Evolutionary conservation across 2,888 invertebrate genomes (phyloP), one percentile per base, ranked within the genome.

Genomic region (Ochropleura plecta): DNA sequence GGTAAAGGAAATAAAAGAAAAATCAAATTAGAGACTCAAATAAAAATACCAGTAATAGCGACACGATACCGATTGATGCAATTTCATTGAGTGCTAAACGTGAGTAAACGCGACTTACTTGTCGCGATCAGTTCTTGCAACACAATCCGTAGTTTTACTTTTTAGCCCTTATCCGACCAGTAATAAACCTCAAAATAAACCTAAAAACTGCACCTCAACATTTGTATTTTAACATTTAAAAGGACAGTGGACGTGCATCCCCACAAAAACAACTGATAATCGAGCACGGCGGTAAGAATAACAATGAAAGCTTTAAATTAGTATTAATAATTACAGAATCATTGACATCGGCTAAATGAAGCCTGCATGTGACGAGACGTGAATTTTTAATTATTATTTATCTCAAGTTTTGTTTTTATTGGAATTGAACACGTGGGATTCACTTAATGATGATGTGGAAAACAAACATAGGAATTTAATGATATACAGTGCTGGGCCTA

Each of bases 11-110:
- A 91, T 89, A 90, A 92, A 92, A 89, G 87, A 88, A 91, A 93
- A 88, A 83, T 93, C 91, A 90, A 93, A 94, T 93, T 92, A 93
- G 89, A 92, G 88, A 81, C 90, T 90, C 91, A 92, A 93, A 94
- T 94, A 95, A 95, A 94, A 94, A 95, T 96, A 90, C 94, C 94
- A 88, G 92, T 92, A 94, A 95, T 95, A 92, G 92, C 93, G 84
- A 90, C 94, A 94, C 95, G 96, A 90, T 93, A 91, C 91, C 92
- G 93, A 95, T 94, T 93, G 94, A 93, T 92, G 94, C 94, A 94
- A 95, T 96, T 95, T 95, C 95, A 95, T 95, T 95, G 95, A 96
- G 92, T 89, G 93, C 90, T 90, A 95, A 94, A 96, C 96, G 96
- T 96, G 96, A 95, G 93, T 92, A 93, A 93, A 94, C 95, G 96